Conservation (phyloP, 2,797 vertebrate species). For the Poecilia gillii region DNA sequence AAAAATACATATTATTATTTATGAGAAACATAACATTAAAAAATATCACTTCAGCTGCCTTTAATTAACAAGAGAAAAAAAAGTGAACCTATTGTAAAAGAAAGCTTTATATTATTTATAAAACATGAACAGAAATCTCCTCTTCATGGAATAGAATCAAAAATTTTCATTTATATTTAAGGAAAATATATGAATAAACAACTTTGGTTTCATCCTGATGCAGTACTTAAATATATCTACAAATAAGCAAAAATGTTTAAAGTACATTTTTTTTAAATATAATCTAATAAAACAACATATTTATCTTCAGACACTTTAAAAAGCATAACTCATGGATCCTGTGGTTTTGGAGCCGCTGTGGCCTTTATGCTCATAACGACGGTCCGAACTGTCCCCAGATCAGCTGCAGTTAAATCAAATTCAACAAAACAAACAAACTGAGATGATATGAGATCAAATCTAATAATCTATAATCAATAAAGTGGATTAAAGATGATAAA, state of each 20-base stretch:
- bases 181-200: not conserved
- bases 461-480: not conserved
- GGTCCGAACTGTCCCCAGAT: not conserved
- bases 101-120: not conserved
- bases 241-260: not conserved
- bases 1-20: not conserved
- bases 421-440: not conserved
- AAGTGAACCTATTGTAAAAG: not conserved
- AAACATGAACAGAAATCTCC: not conserved
- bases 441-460: not conserved
- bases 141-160: not conserved
- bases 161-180: not conserved
- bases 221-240: not conserved
- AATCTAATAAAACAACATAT: not conserved
- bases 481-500: conserved; percentile 6
- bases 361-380: not conserved
- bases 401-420: not conserved
- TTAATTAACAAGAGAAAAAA: not conserved
- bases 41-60: not conserved
- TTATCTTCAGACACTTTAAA: not conserved
- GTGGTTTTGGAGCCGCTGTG: not conserved
- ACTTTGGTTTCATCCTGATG: not conserved
- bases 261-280: not conserved
- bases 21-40: too few species aligned
- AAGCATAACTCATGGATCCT: not conserved